Evolutionary conservation across 23 tunicate species (phyloP).

Genomic region (Halocynthia aurantium): DNA sequence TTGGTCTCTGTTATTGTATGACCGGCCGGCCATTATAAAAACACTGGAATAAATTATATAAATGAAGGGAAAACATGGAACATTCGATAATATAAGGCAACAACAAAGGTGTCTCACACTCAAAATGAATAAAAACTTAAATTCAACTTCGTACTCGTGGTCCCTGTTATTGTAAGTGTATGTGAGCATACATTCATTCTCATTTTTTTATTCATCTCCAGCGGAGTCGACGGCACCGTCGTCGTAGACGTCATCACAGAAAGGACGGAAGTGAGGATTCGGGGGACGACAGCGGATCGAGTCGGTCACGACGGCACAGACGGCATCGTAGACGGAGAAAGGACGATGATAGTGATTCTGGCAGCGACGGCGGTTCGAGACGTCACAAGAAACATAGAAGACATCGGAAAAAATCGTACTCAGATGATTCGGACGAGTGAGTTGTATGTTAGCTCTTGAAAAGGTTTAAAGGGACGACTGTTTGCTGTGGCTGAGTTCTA

Average conservation of each 20-base stretch:
- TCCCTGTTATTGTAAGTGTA: too few species aligned
- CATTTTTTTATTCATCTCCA: constrained; percentile 7
- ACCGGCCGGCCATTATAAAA: too few species aligned
- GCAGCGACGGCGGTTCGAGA: constrained; percentile 48
- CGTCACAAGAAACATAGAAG: constrained; percentile 37
- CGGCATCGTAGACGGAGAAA: constrained; percentile 36
- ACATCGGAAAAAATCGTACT: constrained; percentile 23
- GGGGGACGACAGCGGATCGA: constrained; percentile 38
- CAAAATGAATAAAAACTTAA: too few species aligned
- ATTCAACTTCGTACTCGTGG: too few species aligned
- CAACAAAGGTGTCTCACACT: too few species aligned
- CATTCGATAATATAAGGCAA: too few species aligned
- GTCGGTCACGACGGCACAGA: constrained; percentile 50
- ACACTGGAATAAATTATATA: too few species aligned
- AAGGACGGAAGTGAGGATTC: constrained; percentile 42
- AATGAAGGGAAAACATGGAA: too few species aligned
- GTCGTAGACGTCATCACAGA: constrained; percentile 33
- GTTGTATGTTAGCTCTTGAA: too few species aligned
- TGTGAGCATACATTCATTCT: too few species aligned
- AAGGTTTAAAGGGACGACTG: background rate
- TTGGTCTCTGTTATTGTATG: too few species aligned
- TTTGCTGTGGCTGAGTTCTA: background rate
- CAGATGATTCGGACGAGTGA: background rate
- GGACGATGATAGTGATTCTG: constrained; percentile 19
- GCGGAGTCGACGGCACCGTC: constrained; percentile 37